Percentiles rank a stretch among this genome's conserved stretches.
Conservation (phyloP, 2,797 vertebrate species). For the Heliangelus exortis region DNA sequence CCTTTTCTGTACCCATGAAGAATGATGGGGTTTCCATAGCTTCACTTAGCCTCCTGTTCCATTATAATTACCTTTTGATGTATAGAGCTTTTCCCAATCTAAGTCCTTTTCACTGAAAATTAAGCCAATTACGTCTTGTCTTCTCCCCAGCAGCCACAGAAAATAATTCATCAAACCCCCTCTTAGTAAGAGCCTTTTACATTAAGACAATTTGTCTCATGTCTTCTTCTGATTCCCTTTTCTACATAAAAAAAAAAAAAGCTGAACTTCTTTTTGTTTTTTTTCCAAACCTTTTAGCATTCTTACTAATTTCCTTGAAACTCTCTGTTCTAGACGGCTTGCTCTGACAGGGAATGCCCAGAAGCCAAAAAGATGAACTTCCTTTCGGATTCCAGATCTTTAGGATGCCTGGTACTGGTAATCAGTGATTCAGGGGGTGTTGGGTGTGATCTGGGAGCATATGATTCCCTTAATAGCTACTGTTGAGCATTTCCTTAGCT, state of each 20-base stretch:
- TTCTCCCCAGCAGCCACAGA: not conserved
- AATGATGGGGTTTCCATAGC: not conserved
- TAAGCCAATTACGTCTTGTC: constrained; percentile 36
- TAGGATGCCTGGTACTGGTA: not conserved
- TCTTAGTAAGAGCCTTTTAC: not conserved
- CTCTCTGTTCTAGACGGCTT: not conserved
- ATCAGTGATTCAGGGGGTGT: not conserved
- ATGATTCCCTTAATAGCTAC: not conserved
- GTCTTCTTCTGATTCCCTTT: not conserved
- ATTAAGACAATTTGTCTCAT: not conserved
- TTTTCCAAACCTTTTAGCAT: not conserved
- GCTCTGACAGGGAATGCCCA: not conserved
- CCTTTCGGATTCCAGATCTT: not conserved
- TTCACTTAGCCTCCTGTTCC: not conserved
- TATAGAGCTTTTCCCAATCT: not conserved
- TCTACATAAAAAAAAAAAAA: not conserved
- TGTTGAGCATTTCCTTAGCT: not conserved
- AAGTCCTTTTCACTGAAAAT: constrained; percentile 23
- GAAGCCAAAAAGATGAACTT: not conserved
- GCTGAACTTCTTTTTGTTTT: not conserved
- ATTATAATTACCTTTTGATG: constrained; percentile 26
- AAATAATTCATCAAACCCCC: constrained; percentile 26
- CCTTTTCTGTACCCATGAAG: not conserved
- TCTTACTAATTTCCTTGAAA: not conserved
- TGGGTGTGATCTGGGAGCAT: not conserved